Conservation (phyloP, 2,888 invertebrate genomes). For the Eupithecia subfuscata region DNA sequence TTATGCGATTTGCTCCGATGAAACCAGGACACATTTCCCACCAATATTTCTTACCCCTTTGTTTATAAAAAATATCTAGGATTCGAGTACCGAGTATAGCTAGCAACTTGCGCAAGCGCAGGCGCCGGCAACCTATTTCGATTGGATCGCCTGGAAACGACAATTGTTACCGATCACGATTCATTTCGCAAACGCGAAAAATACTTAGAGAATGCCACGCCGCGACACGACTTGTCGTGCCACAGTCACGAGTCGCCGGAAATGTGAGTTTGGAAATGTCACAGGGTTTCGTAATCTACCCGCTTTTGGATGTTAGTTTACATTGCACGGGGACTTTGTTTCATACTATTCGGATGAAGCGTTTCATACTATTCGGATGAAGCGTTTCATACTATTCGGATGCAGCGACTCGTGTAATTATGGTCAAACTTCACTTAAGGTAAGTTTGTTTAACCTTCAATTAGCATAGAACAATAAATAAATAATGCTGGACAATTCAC, state of each 20-base stretch:
- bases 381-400: no score
- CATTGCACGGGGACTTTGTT: background rate
- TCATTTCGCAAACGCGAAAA: slow-evolving; percentile 81
- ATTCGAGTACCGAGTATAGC: background rate
- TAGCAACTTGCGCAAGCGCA: slow-evolving; percentile 57
- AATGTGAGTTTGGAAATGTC: slow-evolving; percentile 70
- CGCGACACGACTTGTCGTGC: slow-evolving; percentile 81
- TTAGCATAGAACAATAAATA: no score
- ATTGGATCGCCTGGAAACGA: slow-evolving; percentile 70
- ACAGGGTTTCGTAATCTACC: slow-evolving; percentile 48
- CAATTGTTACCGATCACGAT: slow-evolving; percentile 80
- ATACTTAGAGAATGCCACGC: slow-evolving; percentile 81
- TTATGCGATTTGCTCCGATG: background rate
- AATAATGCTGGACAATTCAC: no score
- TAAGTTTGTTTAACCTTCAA: no score
- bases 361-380: no score
- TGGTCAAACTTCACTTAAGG: no score
- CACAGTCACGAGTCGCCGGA: slow-evolving; percentile 71
- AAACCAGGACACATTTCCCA: background rate
- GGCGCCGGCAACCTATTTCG: slow-evolving; percentile 68
- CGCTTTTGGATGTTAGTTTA: slow-evolving; percentile 1
- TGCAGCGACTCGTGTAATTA: no score
- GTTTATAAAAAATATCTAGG: background rate
- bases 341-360: no score
- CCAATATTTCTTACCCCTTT: background rate